Evolutionary conservation across 2,797 vertebrate genomes (phyloP), one percentile per base, ranked within the genome.

Genomic region (Gadopsis bispinosus): DNA sequence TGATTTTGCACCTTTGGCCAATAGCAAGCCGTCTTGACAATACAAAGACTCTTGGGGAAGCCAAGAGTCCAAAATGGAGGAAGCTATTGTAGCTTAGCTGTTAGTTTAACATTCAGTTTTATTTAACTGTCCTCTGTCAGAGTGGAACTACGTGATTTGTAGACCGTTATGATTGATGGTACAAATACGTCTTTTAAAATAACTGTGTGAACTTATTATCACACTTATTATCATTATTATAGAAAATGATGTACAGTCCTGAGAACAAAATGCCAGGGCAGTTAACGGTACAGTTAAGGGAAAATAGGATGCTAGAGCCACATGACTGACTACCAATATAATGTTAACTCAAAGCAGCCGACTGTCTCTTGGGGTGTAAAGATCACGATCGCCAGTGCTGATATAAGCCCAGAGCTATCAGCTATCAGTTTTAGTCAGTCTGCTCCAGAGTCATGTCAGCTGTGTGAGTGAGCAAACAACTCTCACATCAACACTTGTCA

Each of bases 401-500:
- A 61, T 37, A 4, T 3, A 45, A 54, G 1, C 45, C 14, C 16
- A 14, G 56, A 53, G 17, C 35, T 2, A 58, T 55, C 65, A 60
- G 16, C 59, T 47, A 26, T 41, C 37, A 12, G 33, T 53, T 73
- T 64, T 3, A n/a, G 41, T 33, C 39, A n/a, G 17, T 26, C 41
- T 41, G 54, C 33, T 58, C 41, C 19, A 4, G 45, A 79, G 56
- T 33, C 56, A 47, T n/a, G 5, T 45, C 55, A 41, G 51, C 63
- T 13, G 5, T 19, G 12, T 22, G 37, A 72, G 54, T 5, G 31
- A 20, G 43, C 33, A 48, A 37, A 43, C n/a, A 69, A 19, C 58
- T 37, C 20, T 41, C 45, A 4, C 4, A 31, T 66, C 48, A 67
- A 67, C 63, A 41, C 63, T 60, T 48, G 54, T 75, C 73, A 73